Percentiles rank a stretch among this genome's conserved stretches.
phyloP scores from a whole-genome alignment of 2,797 vertebrate species.

The Hafferia zeledoni region DNA sequence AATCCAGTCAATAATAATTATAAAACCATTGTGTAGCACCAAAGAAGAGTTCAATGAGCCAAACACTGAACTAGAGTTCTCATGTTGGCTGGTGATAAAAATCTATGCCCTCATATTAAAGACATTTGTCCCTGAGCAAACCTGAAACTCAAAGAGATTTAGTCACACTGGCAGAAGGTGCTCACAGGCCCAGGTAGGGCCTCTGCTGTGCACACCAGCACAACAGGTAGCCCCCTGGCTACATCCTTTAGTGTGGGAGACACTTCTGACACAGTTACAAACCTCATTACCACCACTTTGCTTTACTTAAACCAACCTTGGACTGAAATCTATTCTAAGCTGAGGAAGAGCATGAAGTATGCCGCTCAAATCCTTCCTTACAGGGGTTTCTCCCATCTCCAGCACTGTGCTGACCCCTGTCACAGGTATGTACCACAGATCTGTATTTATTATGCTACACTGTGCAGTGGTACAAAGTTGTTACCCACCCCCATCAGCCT shows the following conservation, averaged over 20 bases:
- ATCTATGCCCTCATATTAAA: neutral
- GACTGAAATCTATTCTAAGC: neutral
- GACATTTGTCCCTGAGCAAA: neutral
- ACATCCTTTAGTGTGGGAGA: neutral
- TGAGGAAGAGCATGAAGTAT: neutral
- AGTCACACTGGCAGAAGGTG: neutral
- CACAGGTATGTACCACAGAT: fast-evolving
- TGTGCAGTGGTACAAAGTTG: neutral
- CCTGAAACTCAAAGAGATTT: neutral
- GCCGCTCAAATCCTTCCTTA: neutral
- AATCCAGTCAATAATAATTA: conserved; percentile 47
- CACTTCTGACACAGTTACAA: neutral
- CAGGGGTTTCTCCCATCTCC: neutral
- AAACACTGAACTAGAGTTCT: neutral
- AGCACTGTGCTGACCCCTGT: neutral
- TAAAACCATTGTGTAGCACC: neutral
- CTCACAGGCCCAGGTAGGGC: neutral
- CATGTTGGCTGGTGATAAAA: neutral
- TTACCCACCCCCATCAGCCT: neutral
- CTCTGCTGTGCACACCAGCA: neutral
- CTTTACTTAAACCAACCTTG: neutral
- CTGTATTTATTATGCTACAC: neutral
- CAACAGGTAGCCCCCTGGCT: neutral
- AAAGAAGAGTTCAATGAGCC: neutral
- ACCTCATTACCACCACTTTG: neutral